Conservation (phyloP, 2,888 invertebrate species). For the Lysandra bellargus region DNA sequence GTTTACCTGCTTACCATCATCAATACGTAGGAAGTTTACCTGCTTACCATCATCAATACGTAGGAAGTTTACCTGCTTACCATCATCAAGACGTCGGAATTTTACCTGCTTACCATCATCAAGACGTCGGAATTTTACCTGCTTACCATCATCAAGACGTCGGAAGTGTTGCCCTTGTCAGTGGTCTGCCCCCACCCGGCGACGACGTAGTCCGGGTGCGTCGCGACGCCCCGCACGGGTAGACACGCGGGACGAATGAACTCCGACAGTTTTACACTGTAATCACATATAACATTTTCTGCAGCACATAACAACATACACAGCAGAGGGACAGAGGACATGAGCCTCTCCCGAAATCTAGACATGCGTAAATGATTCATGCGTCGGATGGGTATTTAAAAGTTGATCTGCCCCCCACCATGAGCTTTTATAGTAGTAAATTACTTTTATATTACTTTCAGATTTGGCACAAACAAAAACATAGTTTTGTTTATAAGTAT, state of each 20-base stretch:
- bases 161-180: slow-evolving; percentile 18
- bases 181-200: slow-evolving; percentile 39
- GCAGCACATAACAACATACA: no score
- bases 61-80: slow-evolving; percentile 29
- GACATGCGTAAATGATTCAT: no score
- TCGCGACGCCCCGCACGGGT: slow-evolving; percentile 33
- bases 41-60: slow-evolving; percentile 35
- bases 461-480: no score
- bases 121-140: slow-evolving; percentile 4
- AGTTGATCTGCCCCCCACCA: no score
- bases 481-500: no score
- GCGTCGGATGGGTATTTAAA: no score
- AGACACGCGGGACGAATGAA: slow-evolving; percentile 41
- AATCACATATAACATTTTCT: no score
- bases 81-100: slow-evolving; percentile 29
- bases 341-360: no score
- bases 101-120: slow-evolving; percentile 33
- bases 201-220: background rate
- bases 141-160: slow-evolving; percentile 36
- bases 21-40: slow-evolving; percentile 2
- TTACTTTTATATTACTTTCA: no score
- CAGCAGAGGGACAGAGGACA: no score
- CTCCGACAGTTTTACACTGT: slow-evolving; percentile 40
- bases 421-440: no score
- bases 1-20: slow-evolving; percentile 33